Conservation (phyloP, 1,140 invertebrate species). For the Linepithema humile region DNA sequence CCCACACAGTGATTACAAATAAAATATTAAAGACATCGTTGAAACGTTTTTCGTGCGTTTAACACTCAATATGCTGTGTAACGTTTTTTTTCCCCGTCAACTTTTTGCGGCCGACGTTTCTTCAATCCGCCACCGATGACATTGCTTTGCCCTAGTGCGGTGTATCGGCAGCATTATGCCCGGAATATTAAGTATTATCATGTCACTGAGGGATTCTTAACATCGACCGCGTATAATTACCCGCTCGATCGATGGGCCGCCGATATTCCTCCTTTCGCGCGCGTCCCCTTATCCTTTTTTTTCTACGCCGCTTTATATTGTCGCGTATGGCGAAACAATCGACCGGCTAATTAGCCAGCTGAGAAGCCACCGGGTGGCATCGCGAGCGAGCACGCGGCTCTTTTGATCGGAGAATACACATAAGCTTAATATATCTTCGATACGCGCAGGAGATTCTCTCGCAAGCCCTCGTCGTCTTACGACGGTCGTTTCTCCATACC, state of each 20-base stretch:
- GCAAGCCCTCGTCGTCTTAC: not conserved
- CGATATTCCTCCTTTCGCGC: slow-evolving; percentile 38
- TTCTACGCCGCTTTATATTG: not conserved
- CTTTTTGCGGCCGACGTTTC: not conserved
- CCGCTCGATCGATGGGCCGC: slow-evolving; percentile 33
- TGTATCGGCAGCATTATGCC: not conserved
- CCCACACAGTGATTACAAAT: not conserved
- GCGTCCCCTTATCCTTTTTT: slow-evolving; percentile 19
- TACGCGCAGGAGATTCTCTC: not conserved
- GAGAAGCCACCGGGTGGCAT: not conserved
- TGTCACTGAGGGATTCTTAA: slow-evolving; percentile 39
- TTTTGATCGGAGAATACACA: not conserved
- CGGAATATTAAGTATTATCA: slow-evolving; percentile 25
- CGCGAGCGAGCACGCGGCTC: not conserved
- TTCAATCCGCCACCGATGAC: not conserved
- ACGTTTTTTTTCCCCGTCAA: not conserved
- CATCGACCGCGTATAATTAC: slow-evolving; percentile 52
- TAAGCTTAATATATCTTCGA: slow-evolving; percentile 45
- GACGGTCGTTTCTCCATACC: not conserved
- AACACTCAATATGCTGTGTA: not conserved
- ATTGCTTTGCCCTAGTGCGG: not conserved
- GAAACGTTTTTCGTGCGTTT: not conserved
- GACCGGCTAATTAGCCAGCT: slow-evolving; percentile 41
- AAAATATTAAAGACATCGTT: not conserved
- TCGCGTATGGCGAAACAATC: slow-evolving; percentile 28